phyloP scores from a whole-genome alignment of 2,113 vertebrate species.

The Abramis brama region DNA sequence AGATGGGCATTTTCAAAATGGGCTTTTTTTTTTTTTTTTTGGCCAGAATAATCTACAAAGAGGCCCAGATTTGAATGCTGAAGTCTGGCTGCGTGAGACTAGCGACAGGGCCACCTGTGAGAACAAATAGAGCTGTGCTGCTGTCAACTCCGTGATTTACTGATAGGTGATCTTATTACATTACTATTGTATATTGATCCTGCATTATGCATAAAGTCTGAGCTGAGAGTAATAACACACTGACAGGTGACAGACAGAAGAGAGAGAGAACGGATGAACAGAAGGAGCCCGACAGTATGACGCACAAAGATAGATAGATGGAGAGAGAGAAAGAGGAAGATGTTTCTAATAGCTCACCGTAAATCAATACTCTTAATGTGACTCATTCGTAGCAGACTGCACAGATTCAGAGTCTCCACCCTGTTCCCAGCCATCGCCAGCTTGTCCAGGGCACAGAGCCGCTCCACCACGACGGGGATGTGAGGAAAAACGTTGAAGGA shows the following conservation, averaged over 20 bases:
- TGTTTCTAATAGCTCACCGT: conserved; percentile 77
- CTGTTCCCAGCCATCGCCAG: conserved; percentile 89
- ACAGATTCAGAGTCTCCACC: conserved; percentile 81
- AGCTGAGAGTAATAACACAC: conserved; percentile 21
- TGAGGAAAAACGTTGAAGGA: conserved; percentile 91
- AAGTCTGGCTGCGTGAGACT: background rate
- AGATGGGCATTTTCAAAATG: background rate
- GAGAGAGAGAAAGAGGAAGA: background rate
- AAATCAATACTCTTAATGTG: conserved; percentile 90
- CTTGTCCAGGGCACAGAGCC: conserved; percentile 82
- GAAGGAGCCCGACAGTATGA: conserved; percentile 3
- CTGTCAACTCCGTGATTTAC: conserved; percentile 23
- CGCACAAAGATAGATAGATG: background rate
- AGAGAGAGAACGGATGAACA: conserved; percentile 5
- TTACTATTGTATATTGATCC: conserved; percentile 46
- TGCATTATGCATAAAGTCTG: conserved; percentile 46
- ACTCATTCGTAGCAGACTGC: conserved; percentile 79
- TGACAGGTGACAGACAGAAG: conserved; percentile 9
- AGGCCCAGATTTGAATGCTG: background rate
- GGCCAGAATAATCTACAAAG: background rate
- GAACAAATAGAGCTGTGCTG: conserved; percentile 15
- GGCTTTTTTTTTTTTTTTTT: background rate
- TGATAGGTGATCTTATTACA: conserved; percentile 45
- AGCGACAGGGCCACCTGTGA: background rate
- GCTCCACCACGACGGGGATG: conserved; percentile 85